A percentile compares a stretch with the other conserved stretches of the same genome.
phyloP scores from a whole-genome alignment of 1,140 invertebrate species.

The Plodia interpunctella region DNA sequence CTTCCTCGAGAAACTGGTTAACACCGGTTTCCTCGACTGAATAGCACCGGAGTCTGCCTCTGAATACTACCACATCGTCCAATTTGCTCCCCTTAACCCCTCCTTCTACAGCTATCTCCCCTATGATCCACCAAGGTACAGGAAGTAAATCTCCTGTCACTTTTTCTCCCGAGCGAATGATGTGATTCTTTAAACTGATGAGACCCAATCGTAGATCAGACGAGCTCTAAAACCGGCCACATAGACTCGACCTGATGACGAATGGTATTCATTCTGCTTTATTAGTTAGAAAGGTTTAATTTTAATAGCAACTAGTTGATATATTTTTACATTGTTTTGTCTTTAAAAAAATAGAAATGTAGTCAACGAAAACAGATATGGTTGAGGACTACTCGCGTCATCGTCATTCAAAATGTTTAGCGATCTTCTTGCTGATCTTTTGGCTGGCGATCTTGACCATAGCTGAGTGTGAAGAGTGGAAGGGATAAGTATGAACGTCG shows the following conservation, averaged over 20 bases:
- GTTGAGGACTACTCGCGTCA: conserved; percentile 51
- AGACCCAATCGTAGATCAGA: conserved; percentile 27
- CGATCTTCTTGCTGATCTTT: conserved; percentile 11
- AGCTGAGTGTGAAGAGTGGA: conserved; percentile 28
- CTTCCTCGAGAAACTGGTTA: conserved; percentile 96
- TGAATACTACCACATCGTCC: conserved; percentile 80
- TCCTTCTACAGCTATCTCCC: conserved; percentile 80
- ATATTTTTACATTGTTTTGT: conserved; percentile 43
- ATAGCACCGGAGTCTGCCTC: conserved; percentile 82
- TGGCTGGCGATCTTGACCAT: conserved; percentile 21
- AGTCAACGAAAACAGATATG: neutral
- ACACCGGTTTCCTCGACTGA: conserved; percentile 97
- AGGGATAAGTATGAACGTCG: conserved; percentile 34
- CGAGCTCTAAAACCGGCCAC: conserved; percentile 62
- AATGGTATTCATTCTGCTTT: conserved; percentile 6
- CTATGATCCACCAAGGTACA: conserved; percentile 65
- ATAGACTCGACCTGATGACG: conserved; percentile 35
- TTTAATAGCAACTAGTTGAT: conserved; percentile 29
- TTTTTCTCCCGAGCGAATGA: conserved; percentile 34
- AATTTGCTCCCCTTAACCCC: conserved; percentile 77
- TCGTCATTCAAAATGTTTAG: conserved; percentile 11
- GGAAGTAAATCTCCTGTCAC: conserved; percentile 41
- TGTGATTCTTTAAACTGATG: conserved; percentile 22
- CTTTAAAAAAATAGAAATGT: neutral
- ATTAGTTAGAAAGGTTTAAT: conserved; percentile 24